Evolutionary conservation across 2,113 vertebrate genomes (phyloP), one percentile per base, ranked within the genome.

Genomic region (Origma solitaria): DNA sequence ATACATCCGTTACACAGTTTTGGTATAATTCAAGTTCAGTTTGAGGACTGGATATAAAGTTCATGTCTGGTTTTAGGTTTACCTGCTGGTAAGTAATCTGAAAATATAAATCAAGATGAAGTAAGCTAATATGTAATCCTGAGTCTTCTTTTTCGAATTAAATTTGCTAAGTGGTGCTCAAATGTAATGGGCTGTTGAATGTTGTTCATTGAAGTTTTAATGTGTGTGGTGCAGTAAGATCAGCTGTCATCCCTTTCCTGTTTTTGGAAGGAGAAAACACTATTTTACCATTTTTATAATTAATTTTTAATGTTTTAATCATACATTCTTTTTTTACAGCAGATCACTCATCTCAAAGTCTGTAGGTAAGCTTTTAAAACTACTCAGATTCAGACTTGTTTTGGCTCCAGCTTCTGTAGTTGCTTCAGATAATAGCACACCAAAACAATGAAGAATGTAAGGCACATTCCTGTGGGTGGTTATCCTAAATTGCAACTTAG

Each of bases 271-370:
- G 9, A 51, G 25, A 58, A 88, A 86, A 42, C 33, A 66, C 23
- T 47, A 6, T 83, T 83, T 86, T 17, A 82, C 31, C 2, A 6
- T 61, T 86, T 78, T 73, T 64, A 60, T 42, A 0, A 71, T 44
- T 37, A 38, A n/a, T 83, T 80, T 44, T 57, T 76, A 64, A 56
- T 65, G 20, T 85, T 88, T 88, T 69, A 87, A 83, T 76, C 7
- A 20, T 69, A 22, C 38, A 78, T 81, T 94, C 56, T 94, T 73
- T 94, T 42, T 80, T 95, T 95, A 71, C 94, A 99, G 98, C 98
- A 97, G 80, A 91, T 69, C 9, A 98, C 98, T 85, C 97, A 94
- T 97, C 96, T 98, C 77, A 98, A 98, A 95, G 73, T 97, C 57
- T 96, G 96, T 82, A 97, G 98, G 98, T 98, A 97, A 96, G 96